phyloP scores from a whole-genome alignment of 2,888 invertebrate genomes.

The Drosophila merina region DNA sequence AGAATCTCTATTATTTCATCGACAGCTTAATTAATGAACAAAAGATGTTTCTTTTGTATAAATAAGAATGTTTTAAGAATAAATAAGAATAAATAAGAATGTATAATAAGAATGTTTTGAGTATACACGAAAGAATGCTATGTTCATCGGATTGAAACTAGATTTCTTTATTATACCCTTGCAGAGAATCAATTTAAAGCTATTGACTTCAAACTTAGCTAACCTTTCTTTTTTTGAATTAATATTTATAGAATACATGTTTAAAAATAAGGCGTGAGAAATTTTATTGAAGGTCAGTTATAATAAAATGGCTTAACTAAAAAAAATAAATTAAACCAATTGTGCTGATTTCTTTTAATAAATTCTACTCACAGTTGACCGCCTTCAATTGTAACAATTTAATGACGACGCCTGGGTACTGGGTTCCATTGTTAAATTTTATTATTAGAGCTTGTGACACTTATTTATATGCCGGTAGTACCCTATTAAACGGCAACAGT shows the following conservation, averaged over 20 bases:
- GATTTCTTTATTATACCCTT: too few relatives aligned
- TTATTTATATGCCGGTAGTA: slow-evolving; percentile 38
- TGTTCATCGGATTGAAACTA: too few relatives aligned
- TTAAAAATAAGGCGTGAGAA: not conserved
- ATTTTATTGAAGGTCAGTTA: slow-evolving; percentile 5
- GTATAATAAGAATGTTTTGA: too few relatives aligned
- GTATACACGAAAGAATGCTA: too few relatives aligned
- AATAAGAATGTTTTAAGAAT: too few relatives aligned
- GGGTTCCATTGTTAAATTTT: slow-evolving; percentile 8
- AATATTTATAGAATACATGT: not conserved
- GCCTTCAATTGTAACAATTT: slow-evolving; percentile 73
- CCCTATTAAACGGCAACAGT: too few relatives aligned
- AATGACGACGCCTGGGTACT: slow-evolving; percentile 34
- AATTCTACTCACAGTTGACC: slow-evolving; percentile 40
- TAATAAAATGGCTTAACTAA: slow-evolving; percentile 52
- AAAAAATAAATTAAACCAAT: slow-evolving; percentile 78
- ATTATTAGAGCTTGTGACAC: slow-evolving; percentile 65
- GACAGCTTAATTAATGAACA: too few relatives aligned
- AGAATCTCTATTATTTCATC: too few relatives aligned
- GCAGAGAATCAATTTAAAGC: too few relatives aligned
- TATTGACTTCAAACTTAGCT: too few relatives aligned
- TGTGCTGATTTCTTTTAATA: slow-evolving; percentile 73
- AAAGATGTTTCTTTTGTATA: too few relatives aligned
- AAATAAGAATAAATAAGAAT: too few relatives aligned
- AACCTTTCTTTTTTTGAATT: not conserved